Percentiles rank a stretch among this genome's conserved stretches.
Evolutionary conservation across 2,113 vertebrate species (phyloP).

Genomic region (Xyliphius kryptos): DNA sequence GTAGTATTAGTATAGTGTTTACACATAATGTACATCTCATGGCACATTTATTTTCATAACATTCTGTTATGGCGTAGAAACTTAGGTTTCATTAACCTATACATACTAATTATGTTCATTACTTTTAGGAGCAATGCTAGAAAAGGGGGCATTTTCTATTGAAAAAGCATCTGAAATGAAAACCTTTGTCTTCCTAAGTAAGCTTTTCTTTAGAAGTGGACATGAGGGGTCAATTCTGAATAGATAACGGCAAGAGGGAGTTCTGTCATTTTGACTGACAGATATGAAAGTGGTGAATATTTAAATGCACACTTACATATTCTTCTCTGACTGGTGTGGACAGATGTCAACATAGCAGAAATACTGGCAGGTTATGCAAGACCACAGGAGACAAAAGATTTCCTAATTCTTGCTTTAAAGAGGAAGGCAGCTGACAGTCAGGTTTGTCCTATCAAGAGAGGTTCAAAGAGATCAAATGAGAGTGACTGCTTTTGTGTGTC

Average conservation of each 20-base stretch:
- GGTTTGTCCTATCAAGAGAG: conserved; percentile 15
- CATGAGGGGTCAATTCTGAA: conserved; percentile 60
- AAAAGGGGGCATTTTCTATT: too few relatives aligned
- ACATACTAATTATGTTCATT: too few relatives aligned
- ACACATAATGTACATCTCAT: too few relatives aligned
- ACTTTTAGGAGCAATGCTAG: too few relatives aligned
- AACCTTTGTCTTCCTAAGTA: conserved; percentile 24
- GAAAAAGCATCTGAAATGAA: conserved; percentile 1
- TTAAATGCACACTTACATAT: conserved; percentile 63
- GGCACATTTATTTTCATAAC: too few relatives aligned
- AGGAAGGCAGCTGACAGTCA: conserved; percentile 31
- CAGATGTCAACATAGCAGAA: conserved; percentile 66
- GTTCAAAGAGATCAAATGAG: conserved; percentile 28
- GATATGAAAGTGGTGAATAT: conserved; percentile 70
- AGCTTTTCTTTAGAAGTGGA: conserved; percentile 44
- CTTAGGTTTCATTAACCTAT: too few relatives aligned
- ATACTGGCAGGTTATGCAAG: conserved; percentile 55
- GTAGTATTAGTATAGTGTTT: too few relatives aligned
- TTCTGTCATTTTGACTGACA: conserved; percentile 69
- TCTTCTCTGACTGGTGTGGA: conserved; percentile 65
- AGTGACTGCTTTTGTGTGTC: conserved; percentile 2
- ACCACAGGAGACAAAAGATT: conserved; percentile 28
- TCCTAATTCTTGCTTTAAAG: conserved; percentile 31
- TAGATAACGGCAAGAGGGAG: conserved; percentile 58
- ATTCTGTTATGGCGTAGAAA: too few relatives aligned